These are phyloP conservation scores for Acronicta psi DNA, from an alignment of 2,888 invertebrate genomes.

Conservation along the genomic window DNA sequence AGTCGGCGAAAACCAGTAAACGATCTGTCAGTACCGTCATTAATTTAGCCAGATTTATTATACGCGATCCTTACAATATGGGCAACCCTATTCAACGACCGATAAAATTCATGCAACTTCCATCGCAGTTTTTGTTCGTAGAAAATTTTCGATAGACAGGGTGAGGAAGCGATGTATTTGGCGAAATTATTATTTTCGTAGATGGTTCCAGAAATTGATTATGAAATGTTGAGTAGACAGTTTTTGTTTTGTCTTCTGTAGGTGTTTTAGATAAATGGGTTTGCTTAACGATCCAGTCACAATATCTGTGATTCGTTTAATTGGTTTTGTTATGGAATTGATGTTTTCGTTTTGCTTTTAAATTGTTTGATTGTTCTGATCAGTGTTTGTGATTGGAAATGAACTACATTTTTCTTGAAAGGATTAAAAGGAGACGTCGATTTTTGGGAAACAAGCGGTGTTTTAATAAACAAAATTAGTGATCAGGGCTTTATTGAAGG, in stretches of 20 bases:
- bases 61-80: conserved; percentile 71
- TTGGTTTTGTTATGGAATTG: conserved; percentile 51
- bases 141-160: conserved; percentile 18
- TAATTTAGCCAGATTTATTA: conserved; percentile 87
- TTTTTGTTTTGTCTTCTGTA: conserved; percentile 73
- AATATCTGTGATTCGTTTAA: conserved; percentile 48
- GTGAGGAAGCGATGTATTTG: conserved; percentile 32
- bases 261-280: conserved; percentile 69
- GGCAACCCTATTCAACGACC: conserved; percentile 48
- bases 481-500: too few species aligned
- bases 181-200: conserved; percentile 15
- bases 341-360: conserved; percentile 42
- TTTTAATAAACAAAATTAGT: too few species aligned
- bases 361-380: conserved; percentile 45
- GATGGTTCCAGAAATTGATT: conserved; percentile 74
- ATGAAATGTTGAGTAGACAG: conserved; percentile 78
- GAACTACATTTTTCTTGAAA: too few species aligned
- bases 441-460: too few species aligned
- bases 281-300: conserved; percentile 50
- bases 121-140: conserved; percentile 59
- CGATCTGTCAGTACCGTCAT: conserved; percentile 84
- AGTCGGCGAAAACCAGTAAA: conserved; percentile 81
- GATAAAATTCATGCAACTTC: conserved; percentile 41
- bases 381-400: conserved; percentile 19
- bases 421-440: too few species aligned